Evolutionary conservation across 2,113 vertebrate genomes (phyloP).

Genomic region (Echinops telfairi): DNA sequence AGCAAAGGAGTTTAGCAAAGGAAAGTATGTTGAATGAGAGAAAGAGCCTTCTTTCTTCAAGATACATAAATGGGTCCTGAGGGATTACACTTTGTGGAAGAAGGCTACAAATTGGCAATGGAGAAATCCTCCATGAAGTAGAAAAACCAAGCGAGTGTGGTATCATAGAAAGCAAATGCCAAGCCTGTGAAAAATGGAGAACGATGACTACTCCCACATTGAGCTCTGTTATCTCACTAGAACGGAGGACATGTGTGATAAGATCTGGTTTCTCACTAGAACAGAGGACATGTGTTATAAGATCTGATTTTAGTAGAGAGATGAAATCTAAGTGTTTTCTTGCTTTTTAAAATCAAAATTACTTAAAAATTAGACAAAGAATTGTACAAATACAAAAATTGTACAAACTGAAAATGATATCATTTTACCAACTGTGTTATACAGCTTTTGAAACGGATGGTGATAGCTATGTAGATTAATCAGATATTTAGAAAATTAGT

Average conservation of each 20-base stretch:
- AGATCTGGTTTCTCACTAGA: not conserved
- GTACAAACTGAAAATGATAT: not conserved
- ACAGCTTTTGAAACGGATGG: not conserved
- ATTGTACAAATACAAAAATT: too few species aligned
- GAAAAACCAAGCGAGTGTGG: not conserved
- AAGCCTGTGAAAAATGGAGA: not conserved
- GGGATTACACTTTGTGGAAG: not conserved
- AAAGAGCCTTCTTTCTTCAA: too few species aligned
- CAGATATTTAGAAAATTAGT: slow-evolving; percentile 27
- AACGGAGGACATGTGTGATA: too few species aligned
- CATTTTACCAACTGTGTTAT: not conserved
- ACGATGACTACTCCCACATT: not conserved
- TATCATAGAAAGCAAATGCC: not conserved
- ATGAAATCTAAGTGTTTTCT: not conserved
- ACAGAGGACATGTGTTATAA: too few species aligned
- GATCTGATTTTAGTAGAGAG: not conserved
- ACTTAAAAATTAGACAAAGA: not conserved
- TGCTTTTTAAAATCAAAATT: not conserved
- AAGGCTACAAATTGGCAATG: not conserved
- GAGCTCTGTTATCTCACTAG: not conserved
- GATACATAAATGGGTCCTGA: too few species aligned
- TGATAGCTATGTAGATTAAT: slow-evolving; percentile 26
- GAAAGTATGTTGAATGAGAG: too few species aligned
- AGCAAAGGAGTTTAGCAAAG: too few species aligned
- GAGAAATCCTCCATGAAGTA: not conserved